Evolutionary conservation across 2,888 invertebrate genomes (phyloP).

Genomic region (Allygus modestus): DNA sequence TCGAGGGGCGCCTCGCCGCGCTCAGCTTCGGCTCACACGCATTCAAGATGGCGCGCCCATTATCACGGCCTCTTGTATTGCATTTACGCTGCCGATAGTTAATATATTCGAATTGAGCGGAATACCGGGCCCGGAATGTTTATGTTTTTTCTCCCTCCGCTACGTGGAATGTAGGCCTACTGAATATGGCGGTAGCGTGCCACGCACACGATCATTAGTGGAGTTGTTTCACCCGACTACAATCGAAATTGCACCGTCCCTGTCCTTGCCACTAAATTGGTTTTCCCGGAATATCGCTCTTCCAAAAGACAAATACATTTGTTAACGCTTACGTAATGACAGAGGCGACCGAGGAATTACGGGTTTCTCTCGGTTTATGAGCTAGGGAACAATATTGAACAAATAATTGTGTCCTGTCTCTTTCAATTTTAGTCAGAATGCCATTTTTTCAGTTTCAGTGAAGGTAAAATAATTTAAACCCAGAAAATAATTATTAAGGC

Average conservation of each 20-base stretch:
- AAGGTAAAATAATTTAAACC: no score
- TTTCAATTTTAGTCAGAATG: slow-evolving; percentile 2
- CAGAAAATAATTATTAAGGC: no score
- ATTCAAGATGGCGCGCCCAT: slow-evolving; percentile 56
- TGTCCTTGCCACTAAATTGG: slow-evolving; percentile 42
- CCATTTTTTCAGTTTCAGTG: neutral
- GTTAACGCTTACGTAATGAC: slow-evolving; percentile 14
- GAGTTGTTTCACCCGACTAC: slow-evolving; percentile 49
- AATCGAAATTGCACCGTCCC: slow-evolving; percentile 41
- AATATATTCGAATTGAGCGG: slow-evolving; percentile 58
- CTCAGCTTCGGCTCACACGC: slow-evolving; percentile 18
- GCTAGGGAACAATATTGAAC: slow-evolving; percentile 14
- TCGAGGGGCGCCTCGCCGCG: slow-evolving; percentile 26
- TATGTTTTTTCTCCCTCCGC: slow-evolving; percentile 20
- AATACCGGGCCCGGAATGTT: slow-evolving; percentile 53
- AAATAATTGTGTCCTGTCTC: neutral
- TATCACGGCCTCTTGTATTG: slow-evolving; percentile 54
- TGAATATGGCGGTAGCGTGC: slow-evolving; percentile 56
- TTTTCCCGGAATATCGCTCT: slow-evolving; percentile 40
- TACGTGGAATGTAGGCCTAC: slow-evolving; percentile 58
- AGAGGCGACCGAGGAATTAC: slow-evolving; percentile 16
- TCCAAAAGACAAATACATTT: slow-evolving; percentile 31
- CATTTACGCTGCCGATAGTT: slow-evolving; percentile 55
- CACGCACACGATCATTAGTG: slow-evolving; percentile 61
- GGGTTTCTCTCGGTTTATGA: slow-evolving; percentile 34